Percentiles rank a stretch among this genome's conserved stretches.
Evolutionary conservation across 2,113 vertebrate genomes (phyloP).

Genomic region (Halcyon malimbica): DNA sequence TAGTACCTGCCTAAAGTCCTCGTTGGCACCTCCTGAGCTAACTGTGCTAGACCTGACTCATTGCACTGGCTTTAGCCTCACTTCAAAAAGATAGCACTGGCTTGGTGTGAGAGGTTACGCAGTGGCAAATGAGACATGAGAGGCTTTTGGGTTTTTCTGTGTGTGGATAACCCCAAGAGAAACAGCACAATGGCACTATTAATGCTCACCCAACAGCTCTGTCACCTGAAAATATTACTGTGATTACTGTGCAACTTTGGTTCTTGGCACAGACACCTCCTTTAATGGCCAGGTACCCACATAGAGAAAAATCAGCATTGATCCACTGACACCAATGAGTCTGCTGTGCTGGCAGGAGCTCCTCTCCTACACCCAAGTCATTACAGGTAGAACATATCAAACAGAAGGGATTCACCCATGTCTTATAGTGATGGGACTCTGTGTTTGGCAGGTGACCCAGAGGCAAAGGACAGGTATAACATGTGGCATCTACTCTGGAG

Average conservation of each 20-base stretch:
- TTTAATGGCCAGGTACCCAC: background rate
- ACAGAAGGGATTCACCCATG: background rate
- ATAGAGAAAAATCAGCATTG: background rate
- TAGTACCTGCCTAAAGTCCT: background rate
- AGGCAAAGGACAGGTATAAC: background rate
- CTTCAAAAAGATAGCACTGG: background rate
- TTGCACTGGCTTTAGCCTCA: background rate
- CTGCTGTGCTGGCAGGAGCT: background rate
- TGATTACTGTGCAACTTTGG: background rate
- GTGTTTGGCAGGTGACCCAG: background rate
- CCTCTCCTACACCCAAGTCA: accelerated
- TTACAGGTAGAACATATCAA: background rate
- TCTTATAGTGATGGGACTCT: background rate
- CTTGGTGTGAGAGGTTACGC: background rate
- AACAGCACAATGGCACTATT: background rate
- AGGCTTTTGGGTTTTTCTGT: accelerated
- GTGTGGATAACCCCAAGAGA: background rate
- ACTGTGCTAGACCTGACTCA: background rate
- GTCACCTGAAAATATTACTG: background rate
- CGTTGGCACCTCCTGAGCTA: background rate
- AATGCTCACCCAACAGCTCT: background rate
- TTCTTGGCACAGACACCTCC: background rate
- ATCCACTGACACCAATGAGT: accelerated
- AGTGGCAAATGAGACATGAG: accelerated
- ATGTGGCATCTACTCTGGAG: background rate